Percentiles rank a stretch among this genome's conserved stretches.
Conservation (phyloP, 2,797 vertebrate species). For the Amblyraja radiata region DNA sequence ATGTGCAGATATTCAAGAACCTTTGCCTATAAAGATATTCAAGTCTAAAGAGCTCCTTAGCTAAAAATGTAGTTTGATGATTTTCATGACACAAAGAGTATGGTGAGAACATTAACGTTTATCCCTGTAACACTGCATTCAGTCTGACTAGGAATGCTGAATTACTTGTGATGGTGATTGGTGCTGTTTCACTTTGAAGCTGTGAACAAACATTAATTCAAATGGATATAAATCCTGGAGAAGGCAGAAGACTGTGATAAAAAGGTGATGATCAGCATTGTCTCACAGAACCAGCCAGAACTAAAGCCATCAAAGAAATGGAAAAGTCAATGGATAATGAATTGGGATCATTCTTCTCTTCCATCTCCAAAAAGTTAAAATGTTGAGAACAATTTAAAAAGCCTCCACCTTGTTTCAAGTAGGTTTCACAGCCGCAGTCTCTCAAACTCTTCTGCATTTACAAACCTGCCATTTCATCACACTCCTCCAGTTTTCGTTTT, state of each 20-base stretch:
- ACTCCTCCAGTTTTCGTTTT: no score
- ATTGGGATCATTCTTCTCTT: not conserved
- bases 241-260: not conserved
- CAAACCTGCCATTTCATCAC: no score
- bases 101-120: not conserved
- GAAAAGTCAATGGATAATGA: not conserved
- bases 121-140: not conserved
- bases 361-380: not conserved
- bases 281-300: not conserved
- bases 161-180: conserved; percentile 1
- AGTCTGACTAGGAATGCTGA: not conserved
- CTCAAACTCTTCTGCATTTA: no score
- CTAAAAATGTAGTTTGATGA: not conserved
- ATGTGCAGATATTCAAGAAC: not conserved
- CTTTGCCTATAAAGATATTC: not conserved
- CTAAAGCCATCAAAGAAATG: not conserved
- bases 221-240: not conserved
- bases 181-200: not conserved
- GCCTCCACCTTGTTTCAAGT: no score
- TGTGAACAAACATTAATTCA: not conserved
- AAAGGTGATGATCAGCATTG: not conserved
- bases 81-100: not conserved
- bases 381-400: not conserved
- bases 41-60: not conserved
- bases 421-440: no score